Percentiles rank a stretch among this genome's conserved stretches.
These are phyloP conservation scores for Galerucella nymphaeae DNA, from an alignment of 2,888 invertebrate species.

Conservation along the genomic window DNA sequence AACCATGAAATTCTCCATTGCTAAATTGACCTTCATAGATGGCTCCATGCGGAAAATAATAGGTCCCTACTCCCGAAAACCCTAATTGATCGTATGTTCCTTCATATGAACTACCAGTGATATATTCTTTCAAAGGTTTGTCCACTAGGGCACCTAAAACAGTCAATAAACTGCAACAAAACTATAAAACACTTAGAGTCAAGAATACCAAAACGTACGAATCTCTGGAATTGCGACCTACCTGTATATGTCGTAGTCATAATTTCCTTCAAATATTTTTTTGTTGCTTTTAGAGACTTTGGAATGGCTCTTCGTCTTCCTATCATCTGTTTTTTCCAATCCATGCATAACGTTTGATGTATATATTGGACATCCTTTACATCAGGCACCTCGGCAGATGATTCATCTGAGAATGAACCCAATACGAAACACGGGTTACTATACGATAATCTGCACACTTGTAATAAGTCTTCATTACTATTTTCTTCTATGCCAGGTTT, in stretches of 20 bases:
- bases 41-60: constrained; percentile 39
- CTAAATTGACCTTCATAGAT: constrained; percentile 41
- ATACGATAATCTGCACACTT: neutral
- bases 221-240: no score
- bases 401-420: neutral
- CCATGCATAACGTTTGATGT: neutral
- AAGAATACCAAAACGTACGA: no score
- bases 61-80: constrained; percentile 39
- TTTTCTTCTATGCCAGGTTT: neutral
- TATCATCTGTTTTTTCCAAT: neutral
- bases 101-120: constrained; percentile 40
- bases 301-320: neutral
- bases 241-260: neutral
- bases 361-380: neutral
- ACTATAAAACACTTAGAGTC: no score
- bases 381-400: no score
- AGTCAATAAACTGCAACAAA: no score
- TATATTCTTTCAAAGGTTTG: constrained; percentile 28
- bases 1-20: constrained; percentile 44
- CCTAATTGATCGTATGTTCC: constrained; percentile 37
- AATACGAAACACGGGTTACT: neutral
- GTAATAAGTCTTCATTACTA: neutral
- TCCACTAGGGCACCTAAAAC: neutral
- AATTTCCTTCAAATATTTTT: neutral
- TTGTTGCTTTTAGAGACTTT: neutral